Percentiles rank a stretch among this genome's conserved stretches.
These are phyloP conservation scores for Archaeoteleia sp. DNA, from an alignment of 2,888 invertebrate genomes.

Conservation along the genomic window DNA sequence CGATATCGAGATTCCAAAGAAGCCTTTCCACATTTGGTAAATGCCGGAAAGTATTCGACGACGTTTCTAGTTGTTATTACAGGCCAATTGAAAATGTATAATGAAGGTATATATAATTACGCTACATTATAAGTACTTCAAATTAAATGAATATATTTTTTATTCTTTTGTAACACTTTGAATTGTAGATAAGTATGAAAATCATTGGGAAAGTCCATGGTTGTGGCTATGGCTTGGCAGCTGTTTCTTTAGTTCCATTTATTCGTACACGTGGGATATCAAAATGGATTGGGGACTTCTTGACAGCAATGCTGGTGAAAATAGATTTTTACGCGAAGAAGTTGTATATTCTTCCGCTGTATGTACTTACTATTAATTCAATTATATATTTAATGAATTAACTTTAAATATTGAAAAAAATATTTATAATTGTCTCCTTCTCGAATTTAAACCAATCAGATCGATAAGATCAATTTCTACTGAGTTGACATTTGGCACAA, in stretches of 20 bases:
- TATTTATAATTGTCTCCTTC: too few relatives aligned
- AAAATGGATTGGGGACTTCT: slow-evolving; percentile 99
- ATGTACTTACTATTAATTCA: slow-evolving; percentile 70
- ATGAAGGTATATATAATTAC: slow-evolving; percentile 78
- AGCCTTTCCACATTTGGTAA: slow-evolving; percentile 96
- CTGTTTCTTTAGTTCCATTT: slow-evolving; percentile 90
- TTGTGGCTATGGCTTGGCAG: slow-evolving; percentile 93
- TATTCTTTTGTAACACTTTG: background rate
- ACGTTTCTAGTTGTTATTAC: slow-evolving; percentile 96
- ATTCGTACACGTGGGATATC: slow-evolving; percentile 98
- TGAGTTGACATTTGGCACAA: too few relatives aligned
- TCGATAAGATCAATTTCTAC: too few relatives aligned
- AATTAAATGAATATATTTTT: background rate
- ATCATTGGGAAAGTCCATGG: slow-evolving; percentile 86
- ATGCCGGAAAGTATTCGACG: slow-evolving; percentile 98
- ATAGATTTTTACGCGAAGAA: slow-evolving; percentile 93
- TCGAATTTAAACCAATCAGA: too few relatives aligned
- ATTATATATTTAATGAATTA: too few relatives aligned
- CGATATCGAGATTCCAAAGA: slow-evolving; percentile 96
- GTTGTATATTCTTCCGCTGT: slow-evolving; percentile 95
- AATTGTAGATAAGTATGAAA: slow-evolving; percentile 77
- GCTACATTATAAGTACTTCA: too few relatives aligned
- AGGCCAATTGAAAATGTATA: slow-evolving; percentile 81
- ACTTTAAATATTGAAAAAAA: too few relatives aligned
- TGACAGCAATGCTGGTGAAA: slow-evolving; percentile 93